Evolutionary conservation across 1,140 invertebrate species (phyloP).

Genomic region (Conus ventricosus): DNA sequence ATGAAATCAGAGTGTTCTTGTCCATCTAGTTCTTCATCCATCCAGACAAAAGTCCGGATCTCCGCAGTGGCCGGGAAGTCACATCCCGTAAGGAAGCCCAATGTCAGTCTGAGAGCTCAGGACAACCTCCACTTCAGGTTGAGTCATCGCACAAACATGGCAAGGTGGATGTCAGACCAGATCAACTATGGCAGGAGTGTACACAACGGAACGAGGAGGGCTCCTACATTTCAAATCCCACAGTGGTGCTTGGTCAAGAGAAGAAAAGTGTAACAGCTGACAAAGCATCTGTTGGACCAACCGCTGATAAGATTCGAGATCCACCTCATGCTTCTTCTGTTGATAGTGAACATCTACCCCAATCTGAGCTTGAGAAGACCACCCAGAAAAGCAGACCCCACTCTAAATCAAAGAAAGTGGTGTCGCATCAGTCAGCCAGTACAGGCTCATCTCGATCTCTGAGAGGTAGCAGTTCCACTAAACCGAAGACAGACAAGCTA

Average conservation of each 20-base stretch:
- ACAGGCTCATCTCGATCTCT: constrained; percentile 28
- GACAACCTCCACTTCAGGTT: not conserved
- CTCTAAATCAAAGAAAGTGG: not conserved
- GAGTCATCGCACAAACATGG: not conserved
- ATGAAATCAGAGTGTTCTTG: too few relatives aligned
- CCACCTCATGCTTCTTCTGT: too few relatives aligned
- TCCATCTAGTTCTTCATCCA: too few relatives aligned
- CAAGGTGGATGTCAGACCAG: not conserved
- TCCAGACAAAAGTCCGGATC: too few relatives aligned
- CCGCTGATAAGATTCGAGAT: too few relatives aligned
- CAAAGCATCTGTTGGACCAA: too few relatives aligned
- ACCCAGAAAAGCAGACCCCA: not conserved
- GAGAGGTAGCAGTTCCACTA: constrained; percentile 82
- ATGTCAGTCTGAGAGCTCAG: not conserved
- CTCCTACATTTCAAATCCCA: not conserved
- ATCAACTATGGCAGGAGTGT: not conserved
- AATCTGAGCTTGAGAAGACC: too few relatives aligned
- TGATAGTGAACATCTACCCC: too few relatives aligned
- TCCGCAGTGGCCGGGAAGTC: too few relatives aligned
- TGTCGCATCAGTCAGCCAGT: not conserved
- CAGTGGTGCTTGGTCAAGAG: not conserved
- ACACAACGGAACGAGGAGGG: not conserved
- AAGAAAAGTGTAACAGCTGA: not conserved
- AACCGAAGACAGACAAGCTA: constrained; percentile 65
- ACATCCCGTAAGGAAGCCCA: too few relatives aligned